phyloP scores from a whole-genome alignment of 37 sponge, comb jelly and placozoan species.

The Aplysina aerophoba region DNA sequence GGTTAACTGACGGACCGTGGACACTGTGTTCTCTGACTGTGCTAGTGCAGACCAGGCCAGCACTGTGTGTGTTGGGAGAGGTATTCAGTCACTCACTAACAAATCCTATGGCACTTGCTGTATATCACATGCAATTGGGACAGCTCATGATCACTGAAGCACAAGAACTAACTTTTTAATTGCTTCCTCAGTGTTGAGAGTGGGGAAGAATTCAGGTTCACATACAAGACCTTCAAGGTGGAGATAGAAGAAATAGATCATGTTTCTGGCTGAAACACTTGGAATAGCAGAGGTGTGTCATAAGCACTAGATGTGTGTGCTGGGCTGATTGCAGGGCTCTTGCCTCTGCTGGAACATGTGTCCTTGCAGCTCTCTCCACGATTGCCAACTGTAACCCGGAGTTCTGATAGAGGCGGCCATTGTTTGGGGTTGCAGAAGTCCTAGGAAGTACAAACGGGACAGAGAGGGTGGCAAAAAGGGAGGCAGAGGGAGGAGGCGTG shows the following conservation, averaged over 20 bases:
- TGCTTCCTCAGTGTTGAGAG: constrained; percentile 39
- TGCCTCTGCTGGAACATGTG: constrained; percentile 55
- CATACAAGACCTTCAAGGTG: constrained; percentile 60
- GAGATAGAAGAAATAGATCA: background rate
- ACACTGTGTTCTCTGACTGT: constrained; percentile 24
- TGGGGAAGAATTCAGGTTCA: constrained; percentile 66
- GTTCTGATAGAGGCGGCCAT: constrained; percentile 58
- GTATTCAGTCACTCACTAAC: background rate
- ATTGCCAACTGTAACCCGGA: constrained; percentile 29
- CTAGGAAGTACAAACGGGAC: background rate
- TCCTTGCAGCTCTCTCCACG: constrained; percentile 58
- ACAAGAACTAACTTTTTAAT: constrained; percentile 59
- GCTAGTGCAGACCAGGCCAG: constrained; percentile 20
- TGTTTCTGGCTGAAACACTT: no score
- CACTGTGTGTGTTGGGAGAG: background rate
- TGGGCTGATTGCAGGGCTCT: background rate
- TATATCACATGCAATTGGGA: background rate
- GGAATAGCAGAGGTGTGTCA: no score
- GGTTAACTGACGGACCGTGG: constrained; percentile 48
- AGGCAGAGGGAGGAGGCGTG: background rate
- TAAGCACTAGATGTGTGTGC: no score
- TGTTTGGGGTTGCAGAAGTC: constrained; percentile 40
- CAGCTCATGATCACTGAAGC: background rate
- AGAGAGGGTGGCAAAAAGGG: background rate
- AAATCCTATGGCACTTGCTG: background rate